A percentile compares a stretch with the other conserved stretches of the same genome.
These are phyloP conservation scores for Bombus soroeensis DNA, from an alignment of 1,140 invertebrate genomes.

Conservation along the genomic window DNA sequence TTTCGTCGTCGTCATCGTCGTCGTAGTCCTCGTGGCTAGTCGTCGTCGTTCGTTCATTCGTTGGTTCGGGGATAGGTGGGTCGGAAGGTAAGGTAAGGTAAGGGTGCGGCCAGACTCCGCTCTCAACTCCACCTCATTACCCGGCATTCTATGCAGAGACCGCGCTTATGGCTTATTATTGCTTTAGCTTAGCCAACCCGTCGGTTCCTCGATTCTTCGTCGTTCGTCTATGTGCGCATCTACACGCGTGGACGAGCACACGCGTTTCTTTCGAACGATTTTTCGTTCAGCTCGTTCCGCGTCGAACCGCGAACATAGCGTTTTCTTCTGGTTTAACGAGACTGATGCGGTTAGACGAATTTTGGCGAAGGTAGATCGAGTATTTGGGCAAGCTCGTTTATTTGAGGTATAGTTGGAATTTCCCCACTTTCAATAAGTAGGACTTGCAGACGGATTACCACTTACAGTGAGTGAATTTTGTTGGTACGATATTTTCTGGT, in stretches of 20 bases:
- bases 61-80: slow-evolving; percentile 73
- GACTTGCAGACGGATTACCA: no score
- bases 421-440: no score
- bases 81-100: slow-evolving; percentile 76
- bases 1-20: slow-evolving; percentile 38
- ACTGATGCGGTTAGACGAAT: no score
- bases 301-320: no score
- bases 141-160: slow-evolving; percentile 82
- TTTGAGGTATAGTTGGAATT: no score
- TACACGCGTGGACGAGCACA: background rate
- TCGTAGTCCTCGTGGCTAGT: slow-evolving; percentile 43
- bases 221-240: slow-evolving; percentile 15
- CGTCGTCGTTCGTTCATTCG: slow-evolving; percentile 19
- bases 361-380: no score
- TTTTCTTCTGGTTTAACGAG: no score
- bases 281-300: no score
- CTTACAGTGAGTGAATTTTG: no score
- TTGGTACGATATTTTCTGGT: no score
- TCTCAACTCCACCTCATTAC: slow-evolving; percentile 82
- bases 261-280: no score
- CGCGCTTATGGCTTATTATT: slow-evolving; percentile 82
- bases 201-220: slow-evolving; percentile 62
- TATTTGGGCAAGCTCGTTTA: no score
- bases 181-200: slow-evolving; percentile 78
- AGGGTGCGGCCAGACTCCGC: slow-evolving; percentile 81